These are phyloP conservation scores for Dendrocopos noguchii DNA, from an alignment of 2,113 vertebrate genomes.

Conservation along the genomic window DNA sequence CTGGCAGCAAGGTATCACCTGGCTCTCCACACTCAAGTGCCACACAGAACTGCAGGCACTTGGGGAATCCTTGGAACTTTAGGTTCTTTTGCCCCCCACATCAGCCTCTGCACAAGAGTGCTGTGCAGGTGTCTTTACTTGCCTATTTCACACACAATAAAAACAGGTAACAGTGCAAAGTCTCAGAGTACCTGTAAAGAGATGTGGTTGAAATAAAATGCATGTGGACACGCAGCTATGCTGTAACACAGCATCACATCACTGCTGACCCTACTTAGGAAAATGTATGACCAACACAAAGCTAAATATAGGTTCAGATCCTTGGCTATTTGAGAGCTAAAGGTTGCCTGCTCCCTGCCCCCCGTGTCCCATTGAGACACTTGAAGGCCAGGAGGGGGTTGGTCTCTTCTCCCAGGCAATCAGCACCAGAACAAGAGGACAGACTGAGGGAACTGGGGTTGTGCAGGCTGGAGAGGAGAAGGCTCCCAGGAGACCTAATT, in stretches of 20 bases:
- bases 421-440: too few species aligned
- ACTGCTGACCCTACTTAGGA: not conserved
- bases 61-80: not conserved
- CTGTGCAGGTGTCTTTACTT: not conserved
- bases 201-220: not conserved
- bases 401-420: too few species aligned
- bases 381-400: too few species aligned
- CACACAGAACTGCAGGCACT: not conserved
- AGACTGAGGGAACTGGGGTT: too few species aligned
- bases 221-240: not conserved
- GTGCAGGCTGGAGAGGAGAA: too few species aligned
- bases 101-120: not conserved
- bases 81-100: not conserved
- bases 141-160: not conserved
- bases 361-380: too few species aligned
- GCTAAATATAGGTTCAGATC: not conserved
- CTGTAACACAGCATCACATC: not conserved
- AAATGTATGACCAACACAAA: not conserved
- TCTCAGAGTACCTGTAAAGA: not conserved
- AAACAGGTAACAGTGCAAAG: not conserved
- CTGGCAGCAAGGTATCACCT: rapidly evolving
- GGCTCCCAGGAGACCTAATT: too few species aligned
- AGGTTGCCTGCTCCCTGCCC: not conserved
- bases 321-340: not conserved
- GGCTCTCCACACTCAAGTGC: not conserved